Base-by-base conservation (phyloP, 2,797 vertebrate genomes). In the Siniperca scherzeri region DNA sequence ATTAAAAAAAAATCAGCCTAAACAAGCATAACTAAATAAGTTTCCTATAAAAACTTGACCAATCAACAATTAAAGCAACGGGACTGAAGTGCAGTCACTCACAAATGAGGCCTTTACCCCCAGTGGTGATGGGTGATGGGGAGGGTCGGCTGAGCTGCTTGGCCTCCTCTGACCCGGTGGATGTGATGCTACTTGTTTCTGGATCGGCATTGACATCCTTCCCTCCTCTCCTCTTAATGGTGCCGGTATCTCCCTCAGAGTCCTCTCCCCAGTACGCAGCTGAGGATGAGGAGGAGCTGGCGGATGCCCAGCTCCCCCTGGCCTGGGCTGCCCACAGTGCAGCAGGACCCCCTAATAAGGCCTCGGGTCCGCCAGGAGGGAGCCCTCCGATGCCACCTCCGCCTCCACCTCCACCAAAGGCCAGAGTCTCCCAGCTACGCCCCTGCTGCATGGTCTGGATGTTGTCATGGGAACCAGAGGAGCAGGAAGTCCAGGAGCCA, bases 381-480 rank as follows among this genome's bases (percentile, higher is more conserved):
- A 92, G 89, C 10, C 91, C 87, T 19, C 87, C 86, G 0, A 96
- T 90, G 82, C 97, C 96, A 48, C 96, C 96, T 64, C 96, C 97
- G 0, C 93, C 87, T 64, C 96, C 97, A 0, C 93, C 87, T 89
- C 94, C 97, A 76, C 96, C 97, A 2, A 98, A 97, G 0, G 97
- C 96, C 71, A 98, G 94, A 0, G 97, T 98, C 89, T 99, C 99
- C 99, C 99, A 99, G 95, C 98, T 98, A 19, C 98, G 96, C 66
- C 98, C 98, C 94, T 99, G 98, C 93, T 98, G 98, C 89, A 99
- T 99, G 68, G 97, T 99, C 94, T 99, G 99, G 88, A 99, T 99
- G 91, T 99, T 99, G 86, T 99, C 99, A 0, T 99, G 98, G 69
- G 99, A 99, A 17, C 98, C 98, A 0, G 98, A 99, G 0, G 99